Evolutionary conservation across 2,113 vertebrate genomes (phyloP), one percentile per base, ranked within the genome.

Genomic region (Ceratotherium simum): DNA sequence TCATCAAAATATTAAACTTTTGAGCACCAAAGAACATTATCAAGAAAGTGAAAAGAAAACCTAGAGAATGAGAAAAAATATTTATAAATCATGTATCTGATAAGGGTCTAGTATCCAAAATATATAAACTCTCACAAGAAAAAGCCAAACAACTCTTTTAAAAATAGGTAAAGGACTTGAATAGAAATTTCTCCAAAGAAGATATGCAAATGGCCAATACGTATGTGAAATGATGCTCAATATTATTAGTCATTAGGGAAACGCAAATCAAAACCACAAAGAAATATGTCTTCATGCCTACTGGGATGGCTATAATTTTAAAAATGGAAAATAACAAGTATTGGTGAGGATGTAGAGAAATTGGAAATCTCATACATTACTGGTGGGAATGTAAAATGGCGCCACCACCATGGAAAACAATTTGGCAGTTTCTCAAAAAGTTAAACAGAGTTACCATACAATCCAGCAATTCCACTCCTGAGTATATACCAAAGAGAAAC

Each of bases 181-280:
- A 75, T 20, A 89, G 31, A 69, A 7, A 76, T 76, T 83, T 93
- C 16, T 70, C 67, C n/a, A 92, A 73, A 95, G 25, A 90, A 83
- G 69, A 67, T 14, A 91, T 23, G 16, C 31, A 72, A 86, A 86
- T 29, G 4, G 36, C 9, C 13, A 62, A 27, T 75, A 89, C 83
- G 39, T 78, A 76, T 21, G 51, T 83, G 20, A 96, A 93, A 83
- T 92, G 12, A 92, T 88, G 58, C 8, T 65, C 60, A 93, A 83
- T 3, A 67, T 60, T 69, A 76, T 82, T 62, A 89, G 51, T 51
- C 91, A 89, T 17, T 39, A 58, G 27, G 25, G 60, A 92, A 82
- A 82, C 76, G n/a, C 25, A 88, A 65, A 72, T 70, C 42, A 78
- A 80, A 91, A 91, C 10, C 62, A 60, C 13, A 51, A 82, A 78